Evolutionary conservation across 2,797 vertebrate species (phyloP).

Genomic region (Mus minutoides): DNA sequence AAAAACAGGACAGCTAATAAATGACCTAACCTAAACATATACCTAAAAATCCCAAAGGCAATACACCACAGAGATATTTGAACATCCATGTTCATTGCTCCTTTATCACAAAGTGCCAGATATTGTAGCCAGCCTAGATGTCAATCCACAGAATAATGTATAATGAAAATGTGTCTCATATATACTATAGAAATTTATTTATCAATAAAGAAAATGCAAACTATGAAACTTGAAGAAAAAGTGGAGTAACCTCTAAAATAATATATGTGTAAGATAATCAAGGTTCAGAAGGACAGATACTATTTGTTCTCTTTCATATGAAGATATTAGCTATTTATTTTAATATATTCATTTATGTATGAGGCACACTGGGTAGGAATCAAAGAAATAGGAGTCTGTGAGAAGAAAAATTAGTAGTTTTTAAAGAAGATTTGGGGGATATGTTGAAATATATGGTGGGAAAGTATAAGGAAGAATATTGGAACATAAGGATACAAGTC

Average conservation of each 20-base stretch:
- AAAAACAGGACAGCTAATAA: not conserved
- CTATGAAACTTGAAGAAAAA: not conserved
- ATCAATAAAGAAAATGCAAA: not conserved
- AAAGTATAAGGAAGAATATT: not conserved
- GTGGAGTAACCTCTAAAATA: not conserved
- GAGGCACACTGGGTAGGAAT: not conserved
- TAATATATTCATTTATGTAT: not conserved
- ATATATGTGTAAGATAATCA: not conserved
- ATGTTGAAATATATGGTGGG: not conserved
- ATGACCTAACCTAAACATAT: not conserved
- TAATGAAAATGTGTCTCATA: not conserved
- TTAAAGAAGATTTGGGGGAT: not conserved
- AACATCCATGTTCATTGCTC: no score
- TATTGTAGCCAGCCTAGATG: not conserved
- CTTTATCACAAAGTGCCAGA: not conserved
- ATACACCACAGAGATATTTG: not conserved
- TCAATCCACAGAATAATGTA: not conserved
- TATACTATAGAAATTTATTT: no score
- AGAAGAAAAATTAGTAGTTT: not conserved
- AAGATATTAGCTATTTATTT: not conserved
- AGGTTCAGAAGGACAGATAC: not conserved
- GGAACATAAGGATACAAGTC: fast-evolving
- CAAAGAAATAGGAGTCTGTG: not conserved
- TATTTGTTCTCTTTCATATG: not conserved
- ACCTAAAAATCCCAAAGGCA: not conserved